These are phyloP conservation scores for Chroicocephalus ridibundus DNA, from an alignment of 2,113 vertebrate species.

Conservation along the genomic window DNA sequence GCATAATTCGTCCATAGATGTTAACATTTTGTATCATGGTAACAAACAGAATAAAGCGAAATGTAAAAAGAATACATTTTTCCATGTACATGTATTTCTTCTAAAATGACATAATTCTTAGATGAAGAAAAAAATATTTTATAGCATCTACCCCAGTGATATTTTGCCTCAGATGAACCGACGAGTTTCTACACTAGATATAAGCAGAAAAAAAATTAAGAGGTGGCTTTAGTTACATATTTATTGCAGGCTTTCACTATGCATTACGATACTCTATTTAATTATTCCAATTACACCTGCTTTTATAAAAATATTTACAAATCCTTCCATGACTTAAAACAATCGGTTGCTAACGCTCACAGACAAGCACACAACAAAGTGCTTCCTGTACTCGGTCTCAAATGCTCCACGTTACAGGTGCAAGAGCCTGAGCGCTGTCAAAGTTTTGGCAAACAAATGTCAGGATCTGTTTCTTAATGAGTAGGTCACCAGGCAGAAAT, in stretches of 20 bases:
- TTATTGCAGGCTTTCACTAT: neutral
- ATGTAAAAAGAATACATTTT: neutral
- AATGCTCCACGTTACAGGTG: rapidly evolving
- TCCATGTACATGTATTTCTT: neutral
- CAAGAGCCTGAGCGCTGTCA: rapidly evolving
- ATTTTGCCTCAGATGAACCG: neutral
- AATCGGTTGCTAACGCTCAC: rapidly evolving
- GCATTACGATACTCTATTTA: neutral
- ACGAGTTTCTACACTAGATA: neutral
- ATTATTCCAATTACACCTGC: neutral
- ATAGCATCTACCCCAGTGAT: neutral
- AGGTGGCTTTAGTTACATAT: neutral
- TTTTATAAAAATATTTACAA: neutral
- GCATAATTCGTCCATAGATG: rapidly evolving
- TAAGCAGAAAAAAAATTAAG: neutral
- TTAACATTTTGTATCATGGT: neutral
- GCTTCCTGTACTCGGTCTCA: rapidly evolving
- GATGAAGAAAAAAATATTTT: neutral
- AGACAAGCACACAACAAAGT: rapidly evolving
- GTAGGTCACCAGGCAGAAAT: rapidly evolving
- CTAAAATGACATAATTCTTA: neutral
- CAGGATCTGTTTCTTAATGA: neutral
- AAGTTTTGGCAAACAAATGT: neutral
- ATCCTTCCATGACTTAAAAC: neutral
- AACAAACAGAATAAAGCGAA: neutral